Percentiles rank a stretch among this genome's conserved stretches.
Evolutionary conservation across 1,140 invertebrate species (phyloP).

Genomic region (Musca domestica): DNA sequence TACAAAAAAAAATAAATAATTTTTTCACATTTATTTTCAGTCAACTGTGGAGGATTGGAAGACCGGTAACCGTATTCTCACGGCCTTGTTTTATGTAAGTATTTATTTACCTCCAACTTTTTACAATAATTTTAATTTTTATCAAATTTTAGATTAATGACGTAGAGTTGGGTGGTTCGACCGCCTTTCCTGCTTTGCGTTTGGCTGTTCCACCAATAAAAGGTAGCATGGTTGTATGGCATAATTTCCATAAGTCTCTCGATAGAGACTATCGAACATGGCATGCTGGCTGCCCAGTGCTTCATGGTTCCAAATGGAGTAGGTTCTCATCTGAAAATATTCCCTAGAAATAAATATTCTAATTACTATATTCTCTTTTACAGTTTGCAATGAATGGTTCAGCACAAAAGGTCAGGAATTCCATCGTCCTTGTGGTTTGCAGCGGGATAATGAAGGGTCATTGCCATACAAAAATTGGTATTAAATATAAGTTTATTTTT

Average conservation of each 20-base stretch:
- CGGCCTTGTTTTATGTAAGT: conserved; percentile 33
- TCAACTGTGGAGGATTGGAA: conserved; percentile 62
- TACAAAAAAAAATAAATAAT: too few species aligned
- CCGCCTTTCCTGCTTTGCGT: conserved; percentile 84
- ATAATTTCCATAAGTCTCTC: conserved; percentile 84
- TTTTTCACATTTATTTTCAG: conserved; percentile 56
- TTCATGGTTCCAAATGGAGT: conserved; percentile 92
- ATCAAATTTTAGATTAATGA: conserved; percentile 75
- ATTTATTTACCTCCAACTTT: conserved; percentile 1
- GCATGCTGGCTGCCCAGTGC: conserved; percentile 93
- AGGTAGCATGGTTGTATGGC: conserved; percentile 91
- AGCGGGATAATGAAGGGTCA: conserved; percentile 33
- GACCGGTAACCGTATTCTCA: conserved; percentile 53
- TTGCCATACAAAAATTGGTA: neutral
- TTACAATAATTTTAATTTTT: neutral
- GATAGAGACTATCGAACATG: conserved; percentile 85
- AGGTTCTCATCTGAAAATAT: conserved; percentile 4
- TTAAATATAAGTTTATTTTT: neutral
- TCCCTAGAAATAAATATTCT: neutral
- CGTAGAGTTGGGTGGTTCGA: conserved; percentile 88
- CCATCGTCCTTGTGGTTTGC: conserved; percentile 66
- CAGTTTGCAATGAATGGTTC: conserved; percentile 92
- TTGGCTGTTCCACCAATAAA: conserved; percentile 80
- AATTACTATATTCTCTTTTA: conserved; percentile 29
- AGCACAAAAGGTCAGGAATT: conserved; percentile 89